Conservation (phyloP, 1,140 invertebrate species). For the Vanessa tameamea region DNA sequence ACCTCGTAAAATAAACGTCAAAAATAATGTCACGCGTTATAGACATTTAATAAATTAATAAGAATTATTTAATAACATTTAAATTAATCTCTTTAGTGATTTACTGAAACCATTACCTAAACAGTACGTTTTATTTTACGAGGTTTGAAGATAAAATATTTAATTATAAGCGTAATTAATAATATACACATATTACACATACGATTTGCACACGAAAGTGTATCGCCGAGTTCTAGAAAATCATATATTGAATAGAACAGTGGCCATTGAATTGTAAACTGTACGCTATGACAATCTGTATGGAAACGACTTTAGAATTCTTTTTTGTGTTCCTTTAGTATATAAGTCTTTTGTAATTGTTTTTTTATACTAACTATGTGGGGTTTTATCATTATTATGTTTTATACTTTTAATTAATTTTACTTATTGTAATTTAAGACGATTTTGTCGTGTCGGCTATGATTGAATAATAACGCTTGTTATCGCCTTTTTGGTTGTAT, state of each 20-base stretch:
- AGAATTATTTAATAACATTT: neutral
- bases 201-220: conserved; percentile 1
- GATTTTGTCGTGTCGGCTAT: conserved; percentile 24
- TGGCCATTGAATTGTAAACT: conserved; percentile 17
- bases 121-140: neutral
- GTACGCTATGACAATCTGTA: neutral
- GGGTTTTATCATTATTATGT: conserved; percentile 26
- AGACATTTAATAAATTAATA: neutral
- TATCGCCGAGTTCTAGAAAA: conserved; percentile 1
- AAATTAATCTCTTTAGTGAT: no score
- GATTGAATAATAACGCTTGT: conserved; percentile 6
- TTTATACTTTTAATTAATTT: conserved; percentile 19
- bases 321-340: conserved; percentile 33
- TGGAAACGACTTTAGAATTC: conserved; percentile 10
- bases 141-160: conserved; percentile 9
- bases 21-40: neutral
- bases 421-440: conserved; percentile 10
- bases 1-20: conserved; percentile 7
- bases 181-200: conserved; percentile 8
- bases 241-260: conserved; percentile 16
- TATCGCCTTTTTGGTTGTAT: conserved; percentile 11
- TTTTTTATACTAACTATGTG: conserved; percentile 23
- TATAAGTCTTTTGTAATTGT: conserved; percentile 25
- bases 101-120: no score
- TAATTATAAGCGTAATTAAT: conserved; percentile 13